Percentiles rank a stretch among this genome's conserved stretches.
Evolutionary conservation across 2,113 vertebrate species (phyloP).

Genomic region (Mastomys natalensis): DNA sequence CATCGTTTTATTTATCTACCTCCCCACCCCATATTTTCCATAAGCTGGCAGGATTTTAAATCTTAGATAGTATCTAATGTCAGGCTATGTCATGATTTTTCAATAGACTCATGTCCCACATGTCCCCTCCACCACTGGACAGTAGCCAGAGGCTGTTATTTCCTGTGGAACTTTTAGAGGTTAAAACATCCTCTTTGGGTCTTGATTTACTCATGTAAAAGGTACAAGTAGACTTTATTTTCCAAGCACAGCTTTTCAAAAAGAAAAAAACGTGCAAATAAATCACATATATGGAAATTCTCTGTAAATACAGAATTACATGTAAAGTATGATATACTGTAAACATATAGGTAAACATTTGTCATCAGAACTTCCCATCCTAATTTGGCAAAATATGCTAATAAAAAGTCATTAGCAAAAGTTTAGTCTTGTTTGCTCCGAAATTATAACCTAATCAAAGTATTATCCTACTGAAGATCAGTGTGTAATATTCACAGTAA

Average conservation of each 20-base stretch:
- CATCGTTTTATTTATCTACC: neutral
- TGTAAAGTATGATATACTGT: neutral
- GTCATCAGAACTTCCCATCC: neutral
- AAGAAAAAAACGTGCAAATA: neutral
- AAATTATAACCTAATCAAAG: slow-evolving; percentile 12
- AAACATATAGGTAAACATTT: neutral
- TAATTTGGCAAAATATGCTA: neutral
- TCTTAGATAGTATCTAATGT: neutral
- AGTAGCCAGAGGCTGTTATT: neutral
- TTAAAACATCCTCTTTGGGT: neutral
- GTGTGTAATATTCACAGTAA: neutral
- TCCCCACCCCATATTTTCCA: neutral
- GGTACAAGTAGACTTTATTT: neutral
- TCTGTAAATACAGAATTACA: neutral
- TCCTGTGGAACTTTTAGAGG: neutral
- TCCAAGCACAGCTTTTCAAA: neutral
- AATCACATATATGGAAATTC: neutral
- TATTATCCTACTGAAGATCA: neutral
- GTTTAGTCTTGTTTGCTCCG: neutral
- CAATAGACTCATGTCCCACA: neutral
- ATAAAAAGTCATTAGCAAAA: neutral
- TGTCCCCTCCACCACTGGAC: neutral
- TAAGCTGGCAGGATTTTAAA: neutral
- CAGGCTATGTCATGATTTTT: neutral
- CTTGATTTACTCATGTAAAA: neutral